Evolutionary conservation across 2,797 vertebrate genomes (phyloP).

Genomic region (Cuniculus paca): DNA sequence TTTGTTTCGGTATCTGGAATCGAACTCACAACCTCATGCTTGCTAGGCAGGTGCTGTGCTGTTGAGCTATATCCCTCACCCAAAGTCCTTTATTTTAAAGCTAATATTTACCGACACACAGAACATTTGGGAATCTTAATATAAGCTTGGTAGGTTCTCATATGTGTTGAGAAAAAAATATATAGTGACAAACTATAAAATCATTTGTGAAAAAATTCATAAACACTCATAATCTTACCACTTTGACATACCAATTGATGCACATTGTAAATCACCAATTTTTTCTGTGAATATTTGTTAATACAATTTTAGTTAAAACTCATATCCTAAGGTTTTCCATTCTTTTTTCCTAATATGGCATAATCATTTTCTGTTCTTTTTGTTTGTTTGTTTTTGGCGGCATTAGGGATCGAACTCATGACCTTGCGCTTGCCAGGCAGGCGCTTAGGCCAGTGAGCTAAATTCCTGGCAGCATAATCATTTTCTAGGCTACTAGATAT

Average conservation of each 20-base stretch:
- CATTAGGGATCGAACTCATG: too few relatives aligned
- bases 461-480: too few relatives aligned
- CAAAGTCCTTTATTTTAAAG: background rate
- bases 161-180: background rate
- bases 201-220: slow-evolving; percentile 19
- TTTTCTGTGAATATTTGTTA: slow-evolving; percentile 42
- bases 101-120: background rate
- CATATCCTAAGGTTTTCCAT: background rate
- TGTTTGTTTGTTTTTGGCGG: too few relatives aligned
- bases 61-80: too few relatives aligned
- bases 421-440: too few relatives aligned
- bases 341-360: slow-evolving; percentile 1
- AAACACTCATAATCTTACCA: background rate
- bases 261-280: background rate
- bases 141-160: slow-evolving; percentile 14
- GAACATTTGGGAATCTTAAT: background rate
- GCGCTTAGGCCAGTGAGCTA: too few relatives aligned
- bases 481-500: background rate
- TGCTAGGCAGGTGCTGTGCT: too few relatives aligned
- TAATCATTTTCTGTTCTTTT: slow-evolving; percentile 33
- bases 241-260: background rate
- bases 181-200: background rate
- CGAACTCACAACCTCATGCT: too few relatives aligned
- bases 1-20: too few relatives aligned
- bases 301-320: slow-evolving; percentile 13